Evolutionary conservation across 2,888 invertebrate genomes (phyloP).

Genomic region (Campoplex capitator): DNA sequence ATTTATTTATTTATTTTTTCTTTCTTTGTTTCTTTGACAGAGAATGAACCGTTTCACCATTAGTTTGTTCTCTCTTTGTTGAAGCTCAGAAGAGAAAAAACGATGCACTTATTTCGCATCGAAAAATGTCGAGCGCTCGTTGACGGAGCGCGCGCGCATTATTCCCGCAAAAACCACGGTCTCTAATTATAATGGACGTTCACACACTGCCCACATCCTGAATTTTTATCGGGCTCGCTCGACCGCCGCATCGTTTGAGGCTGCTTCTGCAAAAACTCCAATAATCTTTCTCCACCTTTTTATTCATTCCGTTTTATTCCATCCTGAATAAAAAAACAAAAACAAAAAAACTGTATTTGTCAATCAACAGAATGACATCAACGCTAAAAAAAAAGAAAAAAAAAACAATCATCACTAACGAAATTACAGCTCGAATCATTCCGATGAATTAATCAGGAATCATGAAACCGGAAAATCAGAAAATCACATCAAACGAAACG

Average conservation of each 20-base stretch:
- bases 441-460: neutral
- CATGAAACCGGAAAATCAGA: neutral
- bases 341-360: neutral
- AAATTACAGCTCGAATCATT: too few relatives aligned
- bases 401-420: too few relatives aligned
- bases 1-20: slow-evolving; percentile 1
- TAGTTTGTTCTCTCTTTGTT: neutral
- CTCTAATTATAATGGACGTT: slow-evolving; percentile 52
- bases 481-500: neutral
- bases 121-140: slow-evolving; percentile 6
- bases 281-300: neutral
- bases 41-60: neutral
- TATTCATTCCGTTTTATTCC: neutral
- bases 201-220: slow-evolving; percentile 35
- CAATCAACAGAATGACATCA: neutral
- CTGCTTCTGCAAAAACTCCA: neutral
- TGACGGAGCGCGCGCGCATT: neutral
- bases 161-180: slow-evolving; percentile 42
- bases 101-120: slow-evolving; percentile 35
- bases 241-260: neutral
- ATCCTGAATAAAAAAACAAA: too few relatives aligned
- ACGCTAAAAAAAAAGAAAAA: neutral
- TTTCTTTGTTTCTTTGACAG: neutral
- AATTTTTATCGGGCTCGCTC: slow-evolving; percentile 32
- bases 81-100: slow-evolving; percentile 10